phyloP scores from a whole-genome alignment of 2,113 vertebrate genomes.

The Actenoides lindsayi region DNA sequence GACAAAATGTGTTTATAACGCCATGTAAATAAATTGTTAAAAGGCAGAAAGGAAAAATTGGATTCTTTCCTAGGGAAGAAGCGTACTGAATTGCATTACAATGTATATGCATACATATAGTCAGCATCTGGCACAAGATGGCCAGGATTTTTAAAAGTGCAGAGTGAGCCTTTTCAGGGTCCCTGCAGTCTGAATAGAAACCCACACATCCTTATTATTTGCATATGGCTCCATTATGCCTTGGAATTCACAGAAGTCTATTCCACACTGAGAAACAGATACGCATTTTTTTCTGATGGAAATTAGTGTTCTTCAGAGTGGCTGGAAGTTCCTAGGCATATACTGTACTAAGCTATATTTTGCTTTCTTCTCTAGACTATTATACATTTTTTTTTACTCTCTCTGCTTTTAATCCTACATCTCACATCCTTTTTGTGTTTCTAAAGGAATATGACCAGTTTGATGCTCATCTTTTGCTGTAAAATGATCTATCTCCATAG shows the following conservation, averaged over 20 bases:
- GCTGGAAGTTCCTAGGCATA: not conserved
- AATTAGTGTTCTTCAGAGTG: not conserved
- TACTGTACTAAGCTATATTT: not conserved
- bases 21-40: not conserved
- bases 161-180: conserved; percentile 15
- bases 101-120: not conserved
- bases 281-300: not conserved
- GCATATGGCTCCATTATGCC: conserved; percentile 47
- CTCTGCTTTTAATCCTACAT: not conserved
- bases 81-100: not conserved
- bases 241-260: conserved; percentile 27
- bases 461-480: not conserved
- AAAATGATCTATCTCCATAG: not conserved
- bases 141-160: conserved; percentile 12
- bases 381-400: not conserved
- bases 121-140: not conserved
- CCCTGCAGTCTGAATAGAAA: conserved; percentile 34
- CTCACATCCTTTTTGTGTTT: not conserved
- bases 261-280: not conserved
- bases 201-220: conserved; percentile 36
- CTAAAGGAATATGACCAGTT: not conserved
- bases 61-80: not conserved
- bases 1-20: not conserved
- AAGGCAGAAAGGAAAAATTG: not conserved
- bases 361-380: not conserved